Evolutionary conservation across 2,888 invertebrate species (phyloP).

Genomic region (Odontomyia ornata): DNA sequence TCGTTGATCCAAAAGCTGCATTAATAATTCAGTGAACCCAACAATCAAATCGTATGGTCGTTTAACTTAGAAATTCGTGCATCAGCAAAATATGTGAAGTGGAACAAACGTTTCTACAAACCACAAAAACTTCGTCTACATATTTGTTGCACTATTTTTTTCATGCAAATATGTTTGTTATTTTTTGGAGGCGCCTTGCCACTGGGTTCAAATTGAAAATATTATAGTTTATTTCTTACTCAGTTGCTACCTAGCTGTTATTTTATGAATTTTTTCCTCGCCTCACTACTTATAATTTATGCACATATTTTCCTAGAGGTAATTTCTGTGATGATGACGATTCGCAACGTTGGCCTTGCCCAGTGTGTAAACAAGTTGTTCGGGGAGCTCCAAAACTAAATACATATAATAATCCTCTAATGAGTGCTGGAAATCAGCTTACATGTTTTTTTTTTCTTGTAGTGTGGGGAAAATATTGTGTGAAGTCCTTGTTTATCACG

Average conservation of each 20-base stretch:
- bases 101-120: background rate
- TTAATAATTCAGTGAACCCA: background rate
- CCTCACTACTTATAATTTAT: background rate
- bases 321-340: slow-evolving; percentile 6
- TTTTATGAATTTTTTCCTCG: background rate
- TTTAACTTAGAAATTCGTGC: background rate
- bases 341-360: slow-evolving; percentile 2
- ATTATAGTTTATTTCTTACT: background rate
- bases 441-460: too few relatives aligned
- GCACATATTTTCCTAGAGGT: slow-evolving; percentile 8
- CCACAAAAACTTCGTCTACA: background rate
- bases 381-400: background rate
- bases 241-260: background rate
- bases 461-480: background rate
- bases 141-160: background rate
- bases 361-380: background rate
- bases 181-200: background rate
- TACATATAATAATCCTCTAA: background rate
- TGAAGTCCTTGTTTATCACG: background rate
- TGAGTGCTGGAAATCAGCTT: background rate
- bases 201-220: background rate
- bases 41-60: background rate
- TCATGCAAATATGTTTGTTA: background rate
- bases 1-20: background rate
- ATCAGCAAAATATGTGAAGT: background rate